phyloP scores from a whole-genome alignment of 2,888 invertebrate genomes.

The Dicroscelio sp. region DNA sequence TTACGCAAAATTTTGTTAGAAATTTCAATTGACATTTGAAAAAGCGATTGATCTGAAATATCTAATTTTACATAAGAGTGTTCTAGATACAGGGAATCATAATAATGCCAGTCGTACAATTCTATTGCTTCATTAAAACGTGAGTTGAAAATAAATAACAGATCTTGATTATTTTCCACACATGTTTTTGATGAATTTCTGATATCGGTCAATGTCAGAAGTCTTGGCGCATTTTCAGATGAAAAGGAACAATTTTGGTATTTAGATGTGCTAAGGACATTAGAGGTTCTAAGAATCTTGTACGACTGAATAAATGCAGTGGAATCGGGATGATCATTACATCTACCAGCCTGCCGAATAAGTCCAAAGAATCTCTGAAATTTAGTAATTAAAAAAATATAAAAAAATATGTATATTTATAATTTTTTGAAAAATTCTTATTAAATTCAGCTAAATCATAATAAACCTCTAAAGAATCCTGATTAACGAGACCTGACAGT shows the following conservation, averaged over 20 bases:
- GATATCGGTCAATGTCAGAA: slow-evolving; percentile 30
- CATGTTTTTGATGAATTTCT: slow-evolving; percentile 3
- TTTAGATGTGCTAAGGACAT: slow-evolving; percentile 29
- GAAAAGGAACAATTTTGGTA: slow-evolving; percentile 38
- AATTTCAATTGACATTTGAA: no score
- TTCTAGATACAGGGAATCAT: slow-evolving; percentile 24
- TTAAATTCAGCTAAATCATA: slow-evolving; percentile 44
- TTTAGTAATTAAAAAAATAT: background rate
- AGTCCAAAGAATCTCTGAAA: slow-evolving; percentile 54
- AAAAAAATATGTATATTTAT: background rate
- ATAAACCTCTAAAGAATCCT: slow-evolving; percentile 56
- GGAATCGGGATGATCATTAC: slow-evolving; percentile 44
- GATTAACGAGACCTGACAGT: slow-evolving; percentile 40
- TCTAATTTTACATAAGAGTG: slow-evolving; percentile 25
- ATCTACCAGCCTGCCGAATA: slow-evolving; percentile 42
- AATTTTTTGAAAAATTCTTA: slow-evolving; percentile 2
- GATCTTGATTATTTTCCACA: background rate
- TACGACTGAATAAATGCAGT: slow-evolving; percentile 42
- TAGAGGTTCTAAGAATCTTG: slow-evolving; percentile 26
- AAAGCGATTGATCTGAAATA: slow-evolving; percentile 17
- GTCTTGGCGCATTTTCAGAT: background rate
- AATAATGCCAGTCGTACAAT: slow-evolving; percentile 21
- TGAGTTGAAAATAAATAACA: slow-evolving; percentile 1
- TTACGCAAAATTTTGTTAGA: no score
- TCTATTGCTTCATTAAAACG: slow-evolving; percentile 18